A percentile compares a stretch with the other conserved stretches of the same genome.
Evolutionary conservation across 1,140 invertebrate species (phyloP).

Genomic region (Pseudomyrmex gracilis): DNA sequence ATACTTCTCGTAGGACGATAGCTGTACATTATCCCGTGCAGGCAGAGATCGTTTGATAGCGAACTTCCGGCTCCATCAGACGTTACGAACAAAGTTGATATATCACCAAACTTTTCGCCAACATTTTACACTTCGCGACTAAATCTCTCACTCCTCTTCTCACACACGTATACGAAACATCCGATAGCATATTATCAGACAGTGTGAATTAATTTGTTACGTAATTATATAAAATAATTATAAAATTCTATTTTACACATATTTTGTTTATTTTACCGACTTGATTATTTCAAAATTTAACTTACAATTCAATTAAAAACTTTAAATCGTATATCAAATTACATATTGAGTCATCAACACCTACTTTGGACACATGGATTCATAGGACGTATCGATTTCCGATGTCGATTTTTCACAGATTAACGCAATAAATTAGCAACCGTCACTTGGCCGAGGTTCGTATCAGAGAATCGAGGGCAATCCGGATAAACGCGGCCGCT

Average conservation of each 20-base stretch:
- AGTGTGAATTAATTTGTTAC: conserved; percentile 23
- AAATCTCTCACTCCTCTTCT: too few species aligned
- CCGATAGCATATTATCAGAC: not conserved
- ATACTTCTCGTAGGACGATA: conserved; percentile 16
- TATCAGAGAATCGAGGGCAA: conserved; percentile 27
- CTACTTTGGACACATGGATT: too few species aligned
- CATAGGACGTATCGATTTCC: too few species aligned
- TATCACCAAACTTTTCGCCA: conserved; percentile 31
- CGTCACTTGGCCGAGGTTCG: not conserved
- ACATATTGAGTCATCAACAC: too few species aligned
- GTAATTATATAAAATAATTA: conserved; percentile 1
- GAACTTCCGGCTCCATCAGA: conserved; percentile 37
- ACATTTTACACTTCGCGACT: conserved; percentile 8
- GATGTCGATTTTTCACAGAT: not conserved
- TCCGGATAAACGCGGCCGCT: conserved; percentile 22
- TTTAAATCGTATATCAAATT: too few species aligned
- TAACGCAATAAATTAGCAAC: conserved; percentile 28
- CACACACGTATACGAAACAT: not conserved
- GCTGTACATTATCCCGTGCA: conserved; percentile 3
- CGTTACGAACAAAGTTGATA: conserved; percentile 36
- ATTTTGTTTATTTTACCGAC: too few species aligned
- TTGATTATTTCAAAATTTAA: too few species aligned
- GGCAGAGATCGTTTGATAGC: conserved; percentile 25
- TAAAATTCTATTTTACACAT: too few species aligned
- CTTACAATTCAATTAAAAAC: too few species aligned